These are phyloP conservation scores for Corynorhinus townsendii DNA, from an alignment of 2,113 vertebrate genomes.

Conservation along the genomic window DNA sequence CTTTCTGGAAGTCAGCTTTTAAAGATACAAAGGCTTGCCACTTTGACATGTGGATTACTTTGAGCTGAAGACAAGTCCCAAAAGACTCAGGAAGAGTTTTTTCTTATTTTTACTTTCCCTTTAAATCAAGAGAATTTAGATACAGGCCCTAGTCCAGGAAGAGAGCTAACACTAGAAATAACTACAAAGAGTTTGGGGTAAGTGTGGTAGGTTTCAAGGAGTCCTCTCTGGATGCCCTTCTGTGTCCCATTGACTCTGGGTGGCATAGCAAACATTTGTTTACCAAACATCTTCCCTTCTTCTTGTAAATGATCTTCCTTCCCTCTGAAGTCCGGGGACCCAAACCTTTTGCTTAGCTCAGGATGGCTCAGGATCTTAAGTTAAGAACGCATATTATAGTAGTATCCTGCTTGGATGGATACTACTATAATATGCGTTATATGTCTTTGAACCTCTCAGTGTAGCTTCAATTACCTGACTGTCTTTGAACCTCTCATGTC, in stretches of 20 bases:
- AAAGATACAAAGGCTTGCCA: slow-evolving; percentile 1
- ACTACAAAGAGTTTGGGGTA: background rate
- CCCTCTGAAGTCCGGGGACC: background rate
- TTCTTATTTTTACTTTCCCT: background rate
- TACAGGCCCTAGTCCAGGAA: background rate
- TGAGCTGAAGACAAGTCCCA: background rate
- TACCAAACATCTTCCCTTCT: background rate
- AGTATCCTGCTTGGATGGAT: too few relatives aligned
- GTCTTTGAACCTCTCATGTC: background rate
- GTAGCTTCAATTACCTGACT: background rate
- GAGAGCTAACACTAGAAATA: background rate
- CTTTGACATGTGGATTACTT: background rate
- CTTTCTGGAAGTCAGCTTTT: background rate
- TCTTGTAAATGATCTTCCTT: background rate
- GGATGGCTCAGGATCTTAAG: too few relatives aligned
- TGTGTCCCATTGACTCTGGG: background rate
- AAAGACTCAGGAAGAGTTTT: background rate
- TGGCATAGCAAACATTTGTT: background rate
- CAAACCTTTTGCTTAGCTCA: background rate
- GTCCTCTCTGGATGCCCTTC: background rate
- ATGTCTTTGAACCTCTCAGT: too few relatives aligned
- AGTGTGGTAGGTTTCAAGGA: background rate
- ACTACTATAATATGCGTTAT: too few relatives aligned
- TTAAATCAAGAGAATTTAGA: background rate
- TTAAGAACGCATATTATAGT: too few relatives aligned